phyloP scores from a whole-genome alignment of 2,797 vertebrate genomes.

The Pempheris klunzingeri region DNA sequence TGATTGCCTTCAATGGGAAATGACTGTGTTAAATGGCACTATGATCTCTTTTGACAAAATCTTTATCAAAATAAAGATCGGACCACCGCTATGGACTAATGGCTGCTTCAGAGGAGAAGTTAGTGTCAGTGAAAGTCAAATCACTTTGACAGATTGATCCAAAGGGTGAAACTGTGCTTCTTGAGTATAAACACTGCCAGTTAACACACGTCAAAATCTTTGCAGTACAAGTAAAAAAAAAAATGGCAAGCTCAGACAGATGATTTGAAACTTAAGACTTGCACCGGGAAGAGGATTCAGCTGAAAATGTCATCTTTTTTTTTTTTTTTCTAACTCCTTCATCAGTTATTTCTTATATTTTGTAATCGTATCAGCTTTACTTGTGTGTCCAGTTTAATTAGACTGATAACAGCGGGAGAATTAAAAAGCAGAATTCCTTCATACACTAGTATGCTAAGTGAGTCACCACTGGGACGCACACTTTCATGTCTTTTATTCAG shows the following conservation, averaged over 20 bases:
- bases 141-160: constrained; percentile 41
- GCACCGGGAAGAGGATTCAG: background rate
- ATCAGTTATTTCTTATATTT: constrained; percentile 10
- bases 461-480: background rate
- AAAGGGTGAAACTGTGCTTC: constrained; percentile 36
- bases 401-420: background rate
- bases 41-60: constrained; percentile 58
- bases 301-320: constrained; percentile 3
- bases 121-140: constrained; percentile 46
- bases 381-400: constrained; percentile 14
- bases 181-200: constrained; percentile 32
- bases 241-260: constrained; percentile 14
- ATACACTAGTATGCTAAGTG: background rate
- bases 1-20: constrained; percentile 68
- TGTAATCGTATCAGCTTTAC: background rate
- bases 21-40: constrained; percentile 55
- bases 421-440: constrained; percentile 5
- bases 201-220: constrained; percentile 16
- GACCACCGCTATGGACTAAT: constrained; percentile 33
- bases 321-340: background rate
- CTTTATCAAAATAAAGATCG: constrained; percentile 47
- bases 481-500: background rate
- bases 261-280: constrained; percentile 20
- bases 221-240: background rate
- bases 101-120: constrained; percentile 41